Evolutionary conservation across 2,888 invertebrate genomes (phyloP), one percentile per base, ranked within the genome.

Genomic region (Lumbricus terrestris): DNA sequence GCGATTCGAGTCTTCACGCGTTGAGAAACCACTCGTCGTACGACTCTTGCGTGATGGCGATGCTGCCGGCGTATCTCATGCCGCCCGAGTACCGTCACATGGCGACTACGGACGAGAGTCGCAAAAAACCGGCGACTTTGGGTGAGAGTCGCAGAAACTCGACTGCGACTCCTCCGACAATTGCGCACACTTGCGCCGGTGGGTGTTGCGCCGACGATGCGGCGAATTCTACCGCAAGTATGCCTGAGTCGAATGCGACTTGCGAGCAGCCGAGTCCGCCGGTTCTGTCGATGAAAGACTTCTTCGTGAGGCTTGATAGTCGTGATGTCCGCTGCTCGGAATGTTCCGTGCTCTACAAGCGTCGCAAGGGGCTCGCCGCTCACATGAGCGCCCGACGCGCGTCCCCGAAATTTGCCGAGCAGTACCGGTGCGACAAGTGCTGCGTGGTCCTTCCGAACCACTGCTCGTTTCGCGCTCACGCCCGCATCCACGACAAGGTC

Each of bases 401-500:
- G 2, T 35, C 42, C 0, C 20, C 34, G 18, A 33, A 37, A 29
- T 13, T 33, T 4, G 1, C 20, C n/a, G 33, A 38, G n/a, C 69
- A n/a, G 29, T 33, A 20, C 16, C n/a, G 29, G 34, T 90, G 90
- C 54, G 23, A 20, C 33, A 35, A n/a, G 18, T 90, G 90, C 88
- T 38, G 23, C 38, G 88, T 90, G 38, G 88, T 90, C 23, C 88
- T 90, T 20, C 69, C 88, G 1, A 90, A 90, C 34, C 29, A 18
- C 89, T 91, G 91, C 88, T 90, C 91, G 34, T 91, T 93, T 47
- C 90, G 91, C 54, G 93, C 93, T 42, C 94, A 94, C 90, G 91
- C 96, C 91, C 95, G 96, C 88, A 95, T 96, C 90, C 97, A 97
- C 94, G 94, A 95, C 18, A 95, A 95, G 92, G 93, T 93, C 69